These are phyloP conservation scores for Vidua chalybeata DNA, from an alignment of 2,113 vertebrate genomes.

Conservation along the genomic window DNA sequence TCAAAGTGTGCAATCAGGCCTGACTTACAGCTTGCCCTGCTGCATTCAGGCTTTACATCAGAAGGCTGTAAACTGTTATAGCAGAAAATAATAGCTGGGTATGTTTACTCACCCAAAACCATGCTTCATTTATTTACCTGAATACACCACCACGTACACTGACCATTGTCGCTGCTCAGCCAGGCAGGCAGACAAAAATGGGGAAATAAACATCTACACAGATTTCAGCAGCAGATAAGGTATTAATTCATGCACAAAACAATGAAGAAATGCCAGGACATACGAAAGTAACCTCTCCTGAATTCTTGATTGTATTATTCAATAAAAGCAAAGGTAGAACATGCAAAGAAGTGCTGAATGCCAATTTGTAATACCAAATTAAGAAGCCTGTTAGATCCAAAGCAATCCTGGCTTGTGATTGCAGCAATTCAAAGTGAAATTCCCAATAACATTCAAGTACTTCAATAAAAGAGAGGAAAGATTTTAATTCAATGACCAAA, in stretches of 20 bases:
- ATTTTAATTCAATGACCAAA: background rate
- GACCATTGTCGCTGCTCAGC: constrained; percentile 16
- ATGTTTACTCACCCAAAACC: constrained; percentile 15
- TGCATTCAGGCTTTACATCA: constrained; percentile 24
- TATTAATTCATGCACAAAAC: constrained; percentile 15
- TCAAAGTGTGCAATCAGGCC: constrained; percentile 35
- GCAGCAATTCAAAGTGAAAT: background rate
- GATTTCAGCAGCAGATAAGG: constrained; percentile 38
- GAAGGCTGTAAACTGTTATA: background rate
- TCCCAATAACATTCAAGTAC: background rate
- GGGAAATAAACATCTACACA: background rate
- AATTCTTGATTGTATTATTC: background rate
- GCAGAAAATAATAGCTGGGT: constrained; percentile 26
- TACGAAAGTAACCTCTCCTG: background rate
- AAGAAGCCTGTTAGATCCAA: background rate
- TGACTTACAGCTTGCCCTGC: constrained; percentile 15
- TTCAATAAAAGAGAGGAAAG: background rate
- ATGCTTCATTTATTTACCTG: constrained; percentile 48
- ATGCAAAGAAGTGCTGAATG: background rate
- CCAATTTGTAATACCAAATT: background rate
- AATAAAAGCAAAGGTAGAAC: background rate
- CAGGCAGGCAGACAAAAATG: background rate
- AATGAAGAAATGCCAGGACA: constrained; percentile 23
- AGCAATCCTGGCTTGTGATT: background rate
- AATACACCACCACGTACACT: background rate